Evolutionary conservation across 2,888 invertebrate species (phyloP), one percentile per base, ranked within the genome.

Genomic region (Drosophila meridiana): DNA sequence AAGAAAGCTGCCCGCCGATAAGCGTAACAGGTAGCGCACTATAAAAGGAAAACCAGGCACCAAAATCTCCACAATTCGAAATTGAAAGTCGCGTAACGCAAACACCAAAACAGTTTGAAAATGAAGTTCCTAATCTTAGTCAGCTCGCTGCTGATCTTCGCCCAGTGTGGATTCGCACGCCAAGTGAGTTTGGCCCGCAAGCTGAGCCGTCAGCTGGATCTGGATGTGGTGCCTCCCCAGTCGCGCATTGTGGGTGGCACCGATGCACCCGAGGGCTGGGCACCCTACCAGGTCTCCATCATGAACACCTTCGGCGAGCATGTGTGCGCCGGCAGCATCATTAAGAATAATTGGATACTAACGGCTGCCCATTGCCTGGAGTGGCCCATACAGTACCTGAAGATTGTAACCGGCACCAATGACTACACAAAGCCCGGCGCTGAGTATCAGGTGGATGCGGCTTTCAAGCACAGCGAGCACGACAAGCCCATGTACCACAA

Each of bases 401-500:
- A 84, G 69, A 70, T 93, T 1, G 62, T 92, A 2, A 92, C 92
- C 0, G 93, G 93, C 38, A 89, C 90, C 9, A 75, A 80, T 32
- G 80, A 90, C 26, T 91, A 81, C 34, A 80, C 74, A 0, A 73
- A 81, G 13, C 90, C 91, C 0, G 91, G 77, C n/a, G 92, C 80
- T 0, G 84, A 83, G 13, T 83, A 92, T 63, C 56, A 69, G 1
- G 85, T 90, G 4, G 83, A 87, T 43, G 70, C 70, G 8, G 73
- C 89, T 1, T 81, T 84, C 20, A 68, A 87, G 20, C 93, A 93
- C 53, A 89, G 90, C 28, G 58, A 72, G 2, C 87, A 91, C 67
- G 84, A 93, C 53, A 74, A 86, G 6, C 93, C 93, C 2, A 71
- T 72, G 53, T 92, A 91, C 62, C 91, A 93, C 56, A 95, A 96